Evolutionary conservation across 2,797 vertebrate species (phyloP).

Genomic region (Brotula barbata): DNA sequence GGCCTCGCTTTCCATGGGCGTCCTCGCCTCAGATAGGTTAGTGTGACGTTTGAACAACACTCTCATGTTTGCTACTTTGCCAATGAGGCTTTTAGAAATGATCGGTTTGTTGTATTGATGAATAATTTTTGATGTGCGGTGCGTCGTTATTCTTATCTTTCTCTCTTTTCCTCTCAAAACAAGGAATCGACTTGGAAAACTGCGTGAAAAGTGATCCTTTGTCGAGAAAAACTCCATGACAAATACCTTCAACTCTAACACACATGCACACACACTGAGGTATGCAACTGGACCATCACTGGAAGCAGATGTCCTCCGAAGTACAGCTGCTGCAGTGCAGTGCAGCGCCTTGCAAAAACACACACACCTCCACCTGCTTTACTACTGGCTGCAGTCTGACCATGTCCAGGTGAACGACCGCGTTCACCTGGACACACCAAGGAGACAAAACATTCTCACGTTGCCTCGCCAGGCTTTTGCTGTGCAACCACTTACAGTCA

Average conservation of each 20-base stretch:
- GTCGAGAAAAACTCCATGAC: slow-evolving; percentile 40
- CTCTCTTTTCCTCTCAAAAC: slow-evolving; percentile 25
- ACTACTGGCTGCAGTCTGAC: slow-evolving; percentile 53
- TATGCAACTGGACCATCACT: slow-evolving; percentile 57
- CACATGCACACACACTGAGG: slow-evolving; percentile 12
- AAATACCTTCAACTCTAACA: slow-evolving; percentile 15
- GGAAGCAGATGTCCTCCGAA: slow-evolving; percentile 57
- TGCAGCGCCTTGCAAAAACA: slow-evolving; percentile 32
- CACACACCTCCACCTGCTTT: slow-evolving; percentile 38
- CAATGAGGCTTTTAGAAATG: not conserved
- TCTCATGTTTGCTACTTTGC: not conserved
- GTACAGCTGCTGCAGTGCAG: slow-evolving; percentile 55
- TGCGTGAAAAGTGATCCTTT: slow-evolving; percentile 54
- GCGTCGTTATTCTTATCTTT: not conserved
- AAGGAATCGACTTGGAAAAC: slow-evolving; percentile 59
- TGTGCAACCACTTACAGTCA: slow-evolving; percentile 6
- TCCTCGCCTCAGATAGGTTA: slow-evolving; percentile 62
- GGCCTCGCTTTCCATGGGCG: slow-evolving; percentile 85
- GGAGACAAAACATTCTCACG: slow-evolving; percentile 19
- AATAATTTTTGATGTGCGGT: no score
- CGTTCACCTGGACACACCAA: slow-evolving; percentile 14
- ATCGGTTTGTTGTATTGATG: no score
- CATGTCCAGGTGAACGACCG: slow-evolving; percentile 17
- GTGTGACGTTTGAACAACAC: accelerated
- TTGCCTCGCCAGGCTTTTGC: slow-evolving; percentile 10